Conservation (phyloP, 2,888 invertebrate species). For the Cyaniris semiargus region DNA sequence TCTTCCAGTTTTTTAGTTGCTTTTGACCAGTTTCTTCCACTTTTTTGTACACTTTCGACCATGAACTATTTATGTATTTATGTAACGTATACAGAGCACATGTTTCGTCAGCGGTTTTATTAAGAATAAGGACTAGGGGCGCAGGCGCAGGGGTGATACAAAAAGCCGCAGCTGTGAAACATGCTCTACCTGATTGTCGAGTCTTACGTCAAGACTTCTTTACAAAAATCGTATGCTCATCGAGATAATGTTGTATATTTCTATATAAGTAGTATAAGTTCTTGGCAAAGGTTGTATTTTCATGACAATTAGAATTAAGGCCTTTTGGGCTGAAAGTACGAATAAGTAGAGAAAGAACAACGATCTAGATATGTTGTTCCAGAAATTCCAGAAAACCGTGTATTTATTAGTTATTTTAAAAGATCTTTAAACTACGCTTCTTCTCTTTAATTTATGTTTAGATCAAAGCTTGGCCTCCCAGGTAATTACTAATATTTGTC, state of each 20-base stretch:
- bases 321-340: too few species aligned
- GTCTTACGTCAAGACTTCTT: background rate
- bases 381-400: too few species aligned
- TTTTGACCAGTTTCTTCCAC: too few species aligned
- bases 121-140: slow-evolving; percentile 74
- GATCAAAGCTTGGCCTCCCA: too few species aligned
- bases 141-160: slow-evolving; percentile 69
- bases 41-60: background rate
- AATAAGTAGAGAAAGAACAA: too few species aligned
- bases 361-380: too few species aligned
- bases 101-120: slow-evolving; percentile 56
- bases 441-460: too few species aligned
- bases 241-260: background rate
- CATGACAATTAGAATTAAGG: too few species aligned
- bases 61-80: slow-evolving; percentile 10
- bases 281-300: too few species aligned
- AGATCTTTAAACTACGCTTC: too few species aligned
- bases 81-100: slow-evolving; percentile 50
- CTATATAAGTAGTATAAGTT: background rate
- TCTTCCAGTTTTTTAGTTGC: background rate
- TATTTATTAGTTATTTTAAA: too few species aligned
- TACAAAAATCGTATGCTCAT: background rate
- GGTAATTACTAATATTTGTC: too few species aligned
- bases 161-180: slow-evolving; percentile 61
- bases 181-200: slow-evolving; percentile 62